Evolutionary conservation across 2,888 invertebrate species (phyloP).

Genomic region (Megastigmus dorsalis): DNA sequence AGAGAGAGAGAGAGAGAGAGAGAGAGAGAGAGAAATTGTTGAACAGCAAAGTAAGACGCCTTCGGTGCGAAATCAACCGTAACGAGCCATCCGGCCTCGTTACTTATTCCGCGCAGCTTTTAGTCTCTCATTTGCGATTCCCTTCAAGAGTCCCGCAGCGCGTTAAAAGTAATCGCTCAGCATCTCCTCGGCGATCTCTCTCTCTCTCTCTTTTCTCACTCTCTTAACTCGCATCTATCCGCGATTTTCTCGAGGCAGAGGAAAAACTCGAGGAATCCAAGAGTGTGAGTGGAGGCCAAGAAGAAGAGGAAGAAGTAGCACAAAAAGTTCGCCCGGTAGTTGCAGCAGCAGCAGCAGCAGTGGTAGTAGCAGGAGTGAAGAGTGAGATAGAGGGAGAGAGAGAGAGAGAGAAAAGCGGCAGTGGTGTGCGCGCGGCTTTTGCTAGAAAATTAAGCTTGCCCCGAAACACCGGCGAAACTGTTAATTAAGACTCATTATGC

Average conservation of each 20-base stretch:
- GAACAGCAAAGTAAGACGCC: conserved; percentile 47
- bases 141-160: neutral
- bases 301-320: neutral
- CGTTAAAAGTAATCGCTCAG: conserved; percentile 40
- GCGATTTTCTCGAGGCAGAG: conserved; percentile 16
- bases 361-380: neutral
- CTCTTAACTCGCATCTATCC: neutral
- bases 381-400: neutral
- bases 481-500: conserved; percentile 75
- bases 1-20: no score
- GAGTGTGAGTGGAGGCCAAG: neutral
- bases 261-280: conserved; percentile 43
- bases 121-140: conserved; percentile 50
- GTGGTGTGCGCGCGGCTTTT: neutral
- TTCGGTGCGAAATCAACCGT: conserved; percentile 45
- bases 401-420: neutral
- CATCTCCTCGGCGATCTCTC: conserved; percentile 12
- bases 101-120: conserved; percentile 47
- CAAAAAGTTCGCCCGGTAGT: no score
- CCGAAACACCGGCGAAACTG: conserved; percentile 72
- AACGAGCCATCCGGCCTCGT: conserved; percentile 32
- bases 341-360: neutral
- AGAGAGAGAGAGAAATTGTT: neutral
- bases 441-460: conserved; percentile 70
- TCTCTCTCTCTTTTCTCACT: neutral